Evolutionary conservation across 2,113 vertebrate species (phyloP), one percentile per base, ranked within the genome.

Genomic region (Acrocephalus arundinaceus): DNA sequence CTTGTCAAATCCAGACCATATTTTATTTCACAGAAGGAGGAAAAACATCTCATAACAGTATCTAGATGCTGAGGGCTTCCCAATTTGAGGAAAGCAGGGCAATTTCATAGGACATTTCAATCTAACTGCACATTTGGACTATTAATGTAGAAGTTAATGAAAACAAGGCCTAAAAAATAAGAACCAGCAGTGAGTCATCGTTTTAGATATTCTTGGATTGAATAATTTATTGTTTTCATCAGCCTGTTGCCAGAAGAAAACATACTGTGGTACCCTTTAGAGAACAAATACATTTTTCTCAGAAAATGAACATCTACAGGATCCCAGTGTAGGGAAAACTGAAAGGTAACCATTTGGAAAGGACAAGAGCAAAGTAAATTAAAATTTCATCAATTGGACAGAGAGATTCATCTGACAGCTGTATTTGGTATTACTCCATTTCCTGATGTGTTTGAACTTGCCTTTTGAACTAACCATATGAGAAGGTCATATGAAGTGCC

Each of bases 41-140:
- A 94, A 89, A 73, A 96, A 52, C 93, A 87, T 85, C 45, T 89
- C 76, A 78, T 63, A 92, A 73, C 63, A 70, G 41, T 90, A 80
- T 30, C 91, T 37, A 51, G 35, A 54, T 39, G 58, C 46, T 49
- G 21, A 70, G 48, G 27, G 66, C 37, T 84, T 87, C 85, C 77
- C 58, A 90, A 31, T 94, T 89, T 96, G 51, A 88, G 23, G 43
- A 46, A n/a, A 96, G 76, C 41, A 49, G 63, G 90, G 79, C 86
- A 95, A 95, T 97, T 97, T 96, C 93, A 94, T 33, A 66, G 70
- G 87, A 92, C 78, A 88, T 96, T 98, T 97, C 87, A 97, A 96
- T 95, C 92, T 90, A 67, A 48, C 73, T 80, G 46, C 24, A 91
- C 72, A 81, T 82, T 91, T 86, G 58, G 90, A 87, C 80, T 94